These are phyloP conservation scores for Peribatodes rhomboidaria DNA, from an alignment of 2,888 invertebrate species.

Conservation along the genomic window DNA sequence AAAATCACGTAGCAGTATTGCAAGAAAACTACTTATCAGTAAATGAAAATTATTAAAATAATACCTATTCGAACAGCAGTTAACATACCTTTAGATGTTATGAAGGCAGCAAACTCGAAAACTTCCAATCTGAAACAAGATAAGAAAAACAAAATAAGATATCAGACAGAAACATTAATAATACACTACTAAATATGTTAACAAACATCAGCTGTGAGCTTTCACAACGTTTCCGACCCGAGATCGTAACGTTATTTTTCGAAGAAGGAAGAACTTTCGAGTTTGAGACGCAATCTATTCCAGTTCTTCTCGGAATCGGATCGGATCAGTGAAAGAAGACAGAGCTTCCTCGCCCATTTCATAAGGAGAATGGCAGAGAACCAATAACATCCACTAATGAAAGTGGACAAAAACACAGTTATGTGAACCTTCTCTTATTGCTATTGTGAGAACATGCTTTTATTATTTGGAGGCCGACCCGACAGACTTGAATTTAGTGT, in stretches of 20 bases:
- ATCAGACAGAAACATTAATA: slow-evolving; percentile 27
- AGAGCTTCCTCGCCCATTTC: slow-evolving; percentile 21
- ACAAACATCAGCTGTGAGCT: slow-evolving; percentile 3
- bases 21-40: no score
- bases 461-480: slow-evolving; percentile 2
- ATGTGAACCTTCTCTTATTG: slow-evolving; percentile 49
- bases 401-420: slow-evolving; percentile 65
- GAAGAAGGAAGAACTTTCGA: background rate
- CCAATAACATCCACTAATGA: slow-evolving; percentile 69
- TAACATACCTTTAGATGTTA: slow-evolving; percentile 17
- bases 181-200: slow-evolving; percentile 21
- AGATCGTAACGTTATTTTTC: slow-evolving; percentile 1
- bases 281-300: background rate
- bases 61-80: background rate
- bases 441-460: slow-evolving; percentile 23
- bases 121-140: slow-evolving; percentile 39
- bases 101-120: slow-evolving; percentile 3
- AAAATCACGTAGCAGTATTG: no score
- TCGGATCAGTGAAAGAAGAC: slow-evolving; percentile 8
- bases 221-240: slow-evolving; percentile 5
- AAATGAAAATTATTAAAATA: background rate
- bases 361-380: slow-evolving; percentile 32
- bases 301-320: slow-evolving; percentile 3
- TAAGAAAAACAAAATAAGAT: slow-evolving; percentile 17
- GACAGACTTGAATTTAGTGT: background rate